Evolutionary conservation across 2,888 invertebrate genomes (phyloP).

Genomic region (Trachelus stipa): DNA sequence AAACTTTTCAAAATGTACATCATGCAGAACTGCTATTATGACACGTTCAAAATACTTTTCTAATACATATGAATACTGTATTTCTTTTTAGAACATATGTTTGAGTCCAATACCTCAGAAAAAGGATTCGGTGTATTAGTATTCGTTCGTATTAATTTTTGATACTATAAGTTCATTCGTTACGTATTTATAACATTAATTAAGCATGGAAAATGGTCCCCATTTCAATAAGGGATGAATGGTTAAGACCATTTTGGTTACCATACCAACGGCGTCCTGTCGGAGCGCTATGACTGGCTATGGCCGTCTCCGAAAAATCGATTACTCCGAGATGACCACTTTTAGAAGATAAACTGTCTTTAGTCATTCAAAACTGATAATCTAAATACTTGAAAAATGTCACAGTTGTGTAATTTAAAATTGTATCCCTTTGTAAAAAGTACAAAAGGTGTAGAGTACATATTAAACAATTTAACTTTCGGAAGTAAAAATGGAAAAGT

Average conservation of each 20-base stretch:
- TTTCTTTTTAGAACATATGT: not conserved
- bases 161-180: not conserved
- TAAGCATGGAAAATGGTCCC: not conserved
- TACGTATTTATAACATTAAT: not conserved
- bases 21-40: not conserved
- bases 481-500: conserved; percentile 13
- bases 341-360: not conserved
- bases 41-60: not conserved
- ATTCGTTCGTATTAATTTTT: not conserved
- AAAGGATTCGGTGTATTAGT: not conserved
- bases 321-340: not conserved
- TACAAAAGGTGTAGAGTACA: conserved; percentile 20
- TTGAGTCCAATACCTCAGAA: too few species aligned
- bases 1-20: not conserved
- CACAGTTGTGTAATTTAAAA: conserved; percentile 37
- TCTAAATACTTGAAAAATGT: conserved; percentile 37
- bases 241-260: not conserved
- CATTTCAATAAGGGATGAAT: not conserved
- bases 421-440: conserved; percentile 25
- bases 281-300: not conserved
- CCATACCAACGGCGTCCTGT: conserved; percentile 1
- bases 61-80: not conserved
- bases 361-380: not conserved
- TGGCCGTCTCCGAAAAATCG: not conserved
- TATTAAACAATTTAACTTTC: conserved; percentile 25